Percentiles rank a stretch among this genome's conserved stretches.
Conservation (phyloP, 2,888 invertebrate species). For the Minunthozetes semirufus region DNA sequence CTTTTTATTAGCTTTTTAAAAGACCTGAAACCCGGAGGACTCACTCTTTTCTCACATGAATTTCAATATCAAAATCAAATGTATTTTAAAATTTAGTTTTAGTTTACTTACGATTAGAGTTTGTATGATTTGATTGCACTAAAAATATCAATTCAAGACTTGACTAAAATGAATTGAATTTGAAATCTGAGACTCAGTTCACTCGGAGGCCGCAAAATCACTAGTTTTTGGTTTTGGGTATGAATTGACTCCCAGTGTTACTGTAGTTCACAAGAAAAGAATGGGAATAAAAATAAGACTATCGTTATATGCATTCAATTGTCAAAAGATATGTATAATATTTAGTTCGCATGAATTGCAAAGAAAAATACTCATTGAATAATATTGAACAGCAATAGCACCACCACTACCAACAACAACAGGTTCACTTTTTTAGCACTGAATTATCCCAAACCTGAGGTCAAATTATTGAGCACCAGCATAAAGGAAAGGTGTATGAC, state of each 20-base stretch:
- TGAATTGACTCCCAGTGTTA: not conserved
- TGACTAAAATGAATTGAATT: not conserved
- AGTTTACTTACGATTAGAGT: too few relatives aligned
- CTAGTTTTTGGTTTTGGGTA: not conserved
- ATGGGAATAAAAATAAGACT: not conserved
- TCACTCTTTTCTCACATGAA: not conserved
- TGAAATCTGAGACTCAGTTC: not conserved
- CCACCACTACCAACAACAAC: too few relatives aligned
- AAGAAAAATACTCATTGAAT: conserved; percentile 2
- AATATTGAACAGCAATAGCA: too few relatives aligned
- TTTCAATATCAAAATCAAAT: not conserved
- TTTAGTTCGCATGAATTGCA: conserved; percentile 8
- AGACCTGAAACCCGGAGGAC: not conserved
- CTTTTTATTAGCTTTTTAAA: not conserved
- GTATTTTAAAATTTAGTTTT: not conserved
- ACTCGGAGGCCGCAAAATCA: not conserved
- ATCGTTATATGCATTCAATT: not conserved
- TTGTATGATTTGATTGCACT: not conserved
- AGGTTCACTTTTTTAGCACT: not conserved
- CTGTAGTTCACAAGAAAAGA: not conserved
- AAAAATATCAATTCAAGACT: not conserved
- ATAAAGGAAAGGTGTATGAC: not conserved
- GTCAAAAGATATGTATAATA: not conserved
- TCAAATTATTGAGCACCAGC: too few relatives aligned
- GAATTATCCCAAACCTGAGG: not conserved